Conservation (phyloP, 2,888 invertebrate genomes). For the Ommatoiulus sabulosus region DNA sequence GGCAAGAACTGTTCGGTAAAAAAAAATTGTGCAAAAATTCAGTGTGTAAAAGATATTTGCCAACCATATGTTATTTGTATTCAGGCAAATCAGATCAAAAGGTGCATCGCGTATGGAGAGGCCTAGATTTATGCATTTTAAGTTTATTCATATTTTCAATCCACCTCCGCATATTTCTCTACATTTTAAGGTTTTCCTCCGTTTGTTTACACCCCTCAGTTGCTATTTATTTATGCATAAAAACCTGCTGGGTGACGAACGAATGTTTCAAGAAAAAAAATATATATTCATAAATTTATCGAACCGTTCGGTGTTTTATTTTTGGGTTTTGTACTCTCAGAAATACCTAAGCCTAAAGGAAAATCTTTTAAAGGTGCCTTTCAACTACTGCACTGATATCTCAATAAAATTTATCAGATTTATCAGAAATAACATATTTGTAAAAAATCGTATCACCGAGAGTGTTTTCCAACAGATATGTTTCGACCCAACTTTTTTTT, state of each 20-base stretch:
- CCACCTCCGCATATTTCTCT: background rate
- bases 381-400: conserved; percentile 34
- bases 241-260: background rate
- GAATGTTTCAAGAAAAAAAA: background rate
- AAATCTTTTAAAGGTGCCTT: conserved; percentile 25
- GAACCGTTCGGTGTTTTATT: background rate
- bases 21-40: conserved; percentile 26
- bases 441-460: background rate
- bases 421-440: background rate
- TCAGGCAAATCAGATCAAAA: conserved; percentile 34
- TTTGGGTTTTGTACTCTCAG: background rate
- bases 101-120: background rate
- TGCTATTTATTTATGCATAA: conserved; percentile 20
- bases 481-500: background rate
- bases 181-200: background rate
- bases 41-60: conserved; percentile 34
- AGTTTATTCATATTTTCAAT: conserved; percentile 5
- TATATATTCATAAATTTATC: conserved; percentile 34
- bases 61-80: conserved; percentile 34
- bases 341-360: background rate
- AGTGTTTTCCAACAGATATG: background rate
- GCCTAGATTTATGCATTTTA: conserved; percentile 25
- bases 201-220: conserved; percentile 25
- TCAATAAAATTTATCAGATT: conserved; percentile 26
- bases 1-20: background rate